These are phyloP conservation scores for Rosalia funebris DNA, from an alignment of 2,888 invertebrate species.

Conservation along the genomic window DNA sequence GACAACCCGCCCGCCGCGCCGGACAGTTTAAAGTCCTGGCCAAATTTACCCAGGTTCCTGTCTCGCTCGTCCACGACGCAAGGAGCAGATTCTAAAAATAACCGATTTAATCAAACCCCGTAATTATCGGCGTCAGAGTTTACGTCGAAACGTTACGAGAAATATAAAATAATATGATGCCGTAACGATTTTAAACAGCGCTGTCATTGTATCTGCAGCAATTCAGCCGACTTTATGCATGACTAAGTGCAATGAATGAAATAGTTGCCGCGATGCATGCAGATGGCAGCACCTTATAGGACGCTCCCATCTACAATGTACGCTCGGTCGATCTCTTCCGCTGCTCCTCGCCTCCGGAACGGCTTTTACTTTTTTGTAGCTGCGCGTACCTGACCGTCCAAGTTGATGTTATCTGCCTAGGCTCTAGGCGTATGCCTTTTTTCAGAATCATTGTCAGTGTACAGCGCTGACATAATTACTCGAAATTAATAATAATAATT, in stretches of 20 bases:
- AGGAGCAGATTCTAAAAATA: slow-evolving; percentile 17
- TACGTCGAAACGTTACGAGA: slow-evolving; percentile 10
- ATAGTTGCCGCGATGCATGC: slow-evolving; percentile 29
- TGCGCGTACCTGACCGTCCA: slow-evolving; percentile 2
- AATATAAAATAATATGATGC: slow-evolving; percentile 28
- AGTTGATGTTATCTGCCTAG: slow-evolving; percentile 7
- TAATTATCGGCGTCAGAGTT: slow-evolving; percentile 3
- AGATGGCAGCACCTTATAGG: slow-evolving; percentile 39
- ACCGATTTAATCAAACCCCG: not conserved
- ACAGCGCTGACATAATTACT: slow-evolving; percentile 1
- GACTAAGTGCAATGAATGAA: slow-evolving; percentile 39
- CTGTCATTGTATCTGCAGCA: slow-evolving; percentile 37
- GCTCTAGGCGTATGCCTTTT: not conserved
- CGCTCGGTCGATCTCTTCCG: slow-evolving; percentile 7
- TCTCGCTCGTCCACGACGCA: too few relatives aligned
- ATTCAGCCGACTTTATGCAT: slow-evolving; percentile 42
- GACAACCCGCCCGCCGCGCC: not conserved
- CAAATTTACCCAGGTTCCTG: not conserved
- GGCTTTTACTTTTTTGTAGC: slow-evolving; percentile 6
- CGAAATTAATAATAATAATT: too few relatives aligned
- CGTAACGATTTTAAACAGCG: slow-evolving; percentile 37
- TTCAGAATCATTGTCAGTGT: slow-evolving; percentile 1
- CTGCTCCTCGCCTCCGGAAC: slow-evolving; percentile 15
- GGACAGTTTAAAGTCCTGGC: not conserved
- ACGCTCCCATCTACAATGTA: slow-evolving; percentile 7